Evolutionary conservation across 2,888 invertebrate species (phyloP).

Genomic region (Sinodicranocentrus sp.): DNA sequence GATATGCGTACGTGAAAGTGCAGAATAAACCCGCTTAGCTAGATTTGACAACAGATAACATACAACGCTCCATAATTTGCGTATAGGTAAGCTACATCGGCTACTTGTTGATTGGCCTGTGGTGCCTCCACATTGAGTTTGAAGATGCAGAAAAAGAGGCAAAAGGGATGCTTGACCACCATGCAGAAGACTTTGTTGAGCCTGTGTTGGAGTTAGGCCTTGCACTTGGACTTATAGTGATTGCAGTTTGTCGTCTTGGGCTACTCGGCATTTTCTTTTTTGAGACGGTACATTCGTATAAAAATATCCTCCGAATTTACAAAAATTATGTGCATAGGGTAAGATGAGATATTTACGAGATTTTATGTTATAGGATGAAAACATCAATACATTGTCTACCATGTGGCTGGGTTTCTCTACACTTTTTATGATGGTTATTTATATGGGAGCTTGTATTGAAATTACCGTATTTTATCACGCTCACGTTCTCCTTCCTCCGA

Average conservation of each 20-base stretch:
- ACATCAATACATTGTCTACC: conserved; percentile 49
- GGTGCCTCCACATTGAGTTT: conserved; percentile 56
- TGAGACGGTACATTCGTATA: conserved; percentile 26
- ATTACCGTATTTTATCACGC: conserved; percentile 48
- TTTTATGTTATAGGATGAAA: conserved; percentile 38
- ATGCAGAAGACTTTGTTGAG: conserved; percentile 39
- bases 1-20: too few relatives aligned
- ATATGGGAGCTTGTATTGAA: conserved; percentile 50
- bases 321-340: neutral
- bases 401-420: conserved; percentile 57
- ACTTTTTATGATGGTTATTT: conserved; percentile 57
- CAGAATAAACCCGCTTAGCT: too few relatives aligned
- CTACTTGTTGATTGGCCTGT: conserved; percentile 55
- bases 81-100: conserved; percentile 46
- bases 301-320: neutral
- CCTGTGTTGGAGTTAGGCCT: conserved; percentile 41
- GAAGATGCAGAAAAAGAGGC: conserved; percentile 45
- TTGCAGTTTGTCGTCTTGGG: conserved; percentile 38
- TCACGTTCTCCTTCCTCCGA: conserved; percentile 36
- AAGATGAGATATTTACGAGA: neutral
- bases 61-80: neutral
- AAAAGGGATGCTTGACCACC: conserved; percentile 33
- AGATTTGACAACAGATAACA: neutral
- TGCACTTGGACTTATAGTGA: conserved; percentile 40
- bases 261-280: conserved; percentile 52